Percentiles rank a stretch among this genome's conserved stretches.
Conservation (phyloP, 37 sponge, comb jelly and placozoan genomes). For the Hormiphora californensis region DNA sequence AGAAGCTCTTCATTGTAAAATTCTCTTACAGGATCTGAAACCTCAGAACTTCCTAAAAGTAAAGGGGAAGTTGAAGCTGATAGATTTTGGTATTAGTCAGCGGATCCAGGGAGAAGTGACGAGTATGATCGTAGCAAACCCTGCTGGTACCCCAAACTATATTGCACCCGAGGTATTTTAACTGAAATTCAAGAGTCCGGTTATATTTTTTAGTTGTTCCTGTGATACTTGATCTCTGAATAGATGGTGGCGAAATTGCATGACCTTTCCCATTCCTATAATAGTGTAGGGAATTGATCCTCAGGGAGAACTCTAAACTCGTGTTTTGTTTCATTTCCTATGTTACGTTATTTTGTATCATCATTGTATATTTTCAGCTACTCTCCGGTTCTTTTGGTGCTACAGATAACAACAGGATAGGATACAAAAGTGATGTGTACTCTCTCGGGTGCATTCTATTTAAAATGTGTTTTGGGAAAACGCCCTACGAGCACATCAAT, state of each 20-base stretch:
- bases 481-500: slow-evolving; percentile 26
- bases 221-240: too few species aligned
- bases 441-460: slow-evolving; percentile 47
- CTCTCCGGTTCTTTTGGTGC: slow-evolving; percentile 32
- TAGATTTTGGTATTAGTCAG: slow-evolving; percentile 51
- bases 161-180: slow-evolving; percentile 50
- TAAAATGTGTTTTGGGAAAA: slow-evolving; percentile 19
- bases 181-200: too few species aligned
- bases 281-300: too few species aligned
- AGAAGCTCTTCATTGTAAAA: too few species aligned
- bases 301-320: too few species aligned
- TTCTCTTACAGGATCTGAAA: slow-evolving; percentile 23
- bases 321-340: too few species aligned
- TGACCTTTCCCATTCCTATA: too few species aligned
- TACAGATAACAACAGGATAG: background rate
- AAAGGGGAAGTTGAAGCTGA: slow-evolving; percentile 22
- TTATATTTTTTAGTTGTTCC: too few species aligned
- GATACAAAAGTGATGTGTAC: slow-evolving; percentile 44
- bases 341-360: too few species aligned
- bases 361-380: too few species aligned
- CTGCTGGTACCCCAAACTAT: slow-evolving; percentile 41
- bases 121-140: slow-evolving; percentile 28
- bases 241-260: too few species aligned
- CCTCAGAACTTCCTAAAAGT: slow-evolving; percentile 44
- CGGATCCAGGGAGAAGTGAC: background rate